Evolutionary conservation across 2,113 vertebrate species (phyloP).

Genomic region (Nothocercus julius): DNA sequence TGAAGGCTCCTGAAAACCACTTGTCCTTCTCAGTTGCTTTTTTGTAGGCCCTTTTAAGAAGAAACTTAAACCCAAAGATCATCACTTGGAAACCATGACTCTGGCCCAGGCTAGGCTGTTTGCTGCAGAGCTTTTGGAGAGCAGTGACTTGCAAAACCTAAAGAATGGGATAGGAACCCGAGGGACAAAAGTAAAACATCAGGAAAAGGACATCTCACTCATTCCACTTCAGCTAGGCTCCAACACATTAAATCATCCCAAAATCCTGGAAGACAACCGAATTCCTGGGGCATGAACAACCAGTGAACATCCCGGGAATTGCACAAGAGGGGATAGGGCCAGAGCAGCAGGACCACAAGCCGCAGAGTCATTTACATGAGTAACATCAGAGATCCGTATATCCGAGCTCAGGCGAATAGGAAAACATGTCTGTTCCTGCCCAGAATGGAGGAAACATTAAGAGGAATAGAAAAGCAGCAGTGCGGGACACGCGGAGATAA

Average conservation of each 20-base stretch:
- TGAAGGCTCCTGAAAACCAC: neutral
- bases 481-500: neutral
- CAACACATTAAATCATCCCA: neutral
- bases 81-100: fast-evolving
- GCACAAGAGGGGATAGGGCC: neutral
- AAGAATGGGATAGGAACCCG: neutral
- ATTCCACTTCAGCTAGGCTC: neutral
- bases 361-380: neutral
- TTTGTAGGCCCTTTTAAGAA: neutral
- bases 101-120: fast-evolving
- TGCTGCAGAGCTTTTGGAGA: neutral
- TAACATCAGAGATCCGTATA: neutral
- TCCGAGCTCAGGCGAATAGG: neutral
- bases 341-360: neutral
- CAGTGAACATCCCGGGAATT: neutral
- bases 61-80: neutral
- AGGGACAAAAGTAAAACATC: neutral
- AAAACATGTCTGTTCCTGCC: neutral
- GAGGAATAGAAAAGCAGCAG: neutral
- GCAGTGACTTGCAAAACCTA: neutral
- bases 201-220: neutral
- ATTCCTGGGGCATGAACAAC: neutral
- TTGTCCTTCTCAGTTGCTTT: neutral
- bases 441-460: neutral
- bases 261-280: neutral